These are phyloP conservation scores for Pavo muticus DNA, from an alignment of 2,113 vertebrate genomes.

Conservation along the genomic window DNA sequence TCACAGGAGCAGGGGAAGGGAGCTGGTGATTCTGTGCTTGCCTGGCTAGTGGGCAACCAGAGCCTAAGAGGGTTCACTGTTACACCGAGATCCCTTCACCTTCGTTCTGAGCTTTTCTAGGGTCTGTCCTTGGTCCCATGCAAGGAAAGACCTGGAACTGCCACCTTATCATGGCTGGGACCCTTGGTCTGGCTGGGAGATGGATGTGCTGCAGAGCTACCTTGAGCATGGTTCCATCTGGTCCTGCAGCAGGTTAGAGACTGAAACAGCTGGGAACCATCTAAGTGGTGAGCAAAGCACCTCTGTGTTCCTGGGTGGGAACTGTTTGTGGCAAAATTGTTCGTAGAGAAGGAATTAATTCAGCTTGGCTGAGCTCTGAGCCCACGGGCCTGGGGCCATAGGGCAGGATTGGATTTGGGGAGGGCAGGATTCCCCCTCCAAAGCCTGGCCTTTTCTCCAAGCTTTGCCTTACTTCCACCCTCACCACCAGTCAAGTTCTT, in stretches of 20 bases:
- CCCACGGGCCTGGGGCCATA: background rate
- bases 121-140: background rate
- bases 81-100: background rate
- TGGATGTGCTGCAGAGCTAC: background rate
- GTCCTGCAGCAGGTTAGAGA: background rate
- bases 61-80: background rate
- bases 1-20: background rate
- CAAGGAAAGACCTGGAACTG: background rate
- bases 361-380: background rate
- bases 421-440: background rate
- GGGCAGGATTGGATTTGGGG: background rate
- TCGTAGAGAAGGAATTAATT: background rate
- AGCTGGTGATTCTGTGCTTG: background rate
- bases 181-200: background rate
- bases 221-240: background rate
- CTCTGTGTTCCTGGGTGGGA: background rate
- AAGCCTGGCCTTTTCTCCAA: background rate
- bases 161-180: background rate
- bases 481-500: background rate
- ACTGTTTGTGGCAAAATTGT: background rate
- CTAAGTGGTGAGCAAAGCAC: background rate
- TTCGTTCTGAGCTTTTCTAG: background rate
- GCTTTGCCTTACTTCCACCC: background rate
- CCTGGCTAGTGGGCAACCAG: background rate
- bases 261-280: background rate